Base-by-base conservation (phyloP, 2,113 vertebrate species). In the Pachycephala philippinensis region DNA sequence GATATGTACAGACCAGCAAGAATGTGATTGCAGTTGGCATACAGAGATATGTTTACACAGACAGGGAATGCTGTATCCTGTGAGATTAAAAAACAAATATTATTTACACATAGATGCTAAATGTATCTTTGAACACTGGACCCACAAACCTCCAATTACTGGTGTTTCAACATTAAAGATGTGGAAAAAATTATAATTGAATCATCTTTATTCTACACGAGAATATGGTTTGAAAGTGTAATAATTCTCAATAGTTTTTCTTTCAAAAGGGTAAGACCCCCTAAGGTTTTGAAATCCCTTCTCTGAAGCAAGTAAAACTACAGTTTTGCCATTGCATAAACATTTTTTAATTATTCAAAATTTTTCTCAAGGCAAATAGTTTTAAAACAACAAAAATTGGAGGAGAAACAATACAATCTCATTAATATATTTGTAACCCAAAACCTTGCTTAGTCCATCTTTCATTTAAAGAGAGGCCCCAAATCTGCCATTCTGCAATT, bases 381-480 rank as follows among this genome's bases (percentile, higher is more conserved):
- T 89, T 60, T 60, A 76, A 93, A 97, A 79, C 33, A 40, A 39
- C 64, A 94, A 78, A 95, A 78, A 93, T 30, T 88, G 35, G 52
- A 92, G 47, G 12, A 75, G 44, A 96, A 91, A 49, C 47, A 96
- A 64, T 76, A 66, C 9, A 85, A 90, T 79, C 40, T 97, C 52
- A 93, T 76, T 84, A 95, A 93, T 37, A 40, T 61, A 94, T 44
- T 84, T 93, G n/a, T 74, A 96, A 84, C 8, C 2, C 2, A 90
- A 97, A 90, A 54, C 52, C 52, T 84, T 96, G 64, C 88, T 13
- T 11, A 77, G 44, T 44, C 47, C 7, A n/a, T 71, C 15, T 79
- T 93, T 93, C 95, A 97, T 91, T 95, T 86, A 95, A 72, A 96
- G 76, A 88, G 88, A 79, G 52, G 31, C 10, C 35, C 37, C 35